Base-by-base conservation (phyloP, 1,140 invertebrate genomes). In the Bombus affinis region DNA sequence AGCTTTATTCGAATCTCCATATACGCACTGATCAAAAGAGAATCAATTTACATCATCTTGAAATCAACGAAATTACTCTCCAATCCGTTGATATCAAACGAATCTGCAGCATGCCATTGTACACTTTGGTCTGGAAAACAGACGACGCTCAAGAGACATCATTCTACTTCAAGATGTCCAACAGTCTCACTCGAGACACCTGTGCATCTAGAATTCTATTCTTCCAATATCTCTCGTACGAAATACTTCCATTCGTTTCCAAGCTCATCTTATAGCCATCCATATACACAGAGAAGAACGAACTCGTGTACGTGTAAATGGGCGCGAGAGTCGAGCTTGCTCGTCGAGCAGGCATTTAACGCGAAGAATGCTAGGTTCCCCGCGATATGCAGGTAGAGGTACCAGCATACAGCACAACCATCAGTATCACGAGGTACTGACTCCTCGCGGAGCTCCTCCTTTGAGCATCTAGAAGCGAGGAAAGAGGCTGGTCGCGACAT, bases 271-370 rank as follows among this genome's bases (percentile, higher is more conserved):
- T 53, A 53, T 53, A 53, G 47, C 18, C 18, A 53, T 8, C 18
- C 28, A 32, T 47, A 22, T 25, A 8, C 66, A 15, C 12, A n/a
- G 15, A 39, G 12, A 15, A 5, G 32, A 28, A 66, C 32, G 13
- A 15, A 28, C 70, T 78, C 28, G 25, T 22, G 22, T 68, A 68
- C 70, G 53, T 73, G 80, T 81, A 70, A 68, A 80, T 70, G 78
- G 62, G 77, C 59, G 75, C 85, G 66, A 42, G 53, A 44, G 72
- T 76, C 37, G 28, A 28, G 68, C 71, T 39, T 44, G 59, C 32
- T 75, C 22, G 81, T 76, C 32, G 62, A 70, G 47, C 82, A 86
- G 85, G 90, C 88, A 90, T 93, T 93, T 93, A 91, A 92, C 90
- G 89, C 90, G 78, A 81, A 85, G 91, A 90, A 91, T 92, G 86